Evolutionary conservation across 2,888 invertebrate species (phyloP).

Genomic region (Esperia sulphurella): DNA sequence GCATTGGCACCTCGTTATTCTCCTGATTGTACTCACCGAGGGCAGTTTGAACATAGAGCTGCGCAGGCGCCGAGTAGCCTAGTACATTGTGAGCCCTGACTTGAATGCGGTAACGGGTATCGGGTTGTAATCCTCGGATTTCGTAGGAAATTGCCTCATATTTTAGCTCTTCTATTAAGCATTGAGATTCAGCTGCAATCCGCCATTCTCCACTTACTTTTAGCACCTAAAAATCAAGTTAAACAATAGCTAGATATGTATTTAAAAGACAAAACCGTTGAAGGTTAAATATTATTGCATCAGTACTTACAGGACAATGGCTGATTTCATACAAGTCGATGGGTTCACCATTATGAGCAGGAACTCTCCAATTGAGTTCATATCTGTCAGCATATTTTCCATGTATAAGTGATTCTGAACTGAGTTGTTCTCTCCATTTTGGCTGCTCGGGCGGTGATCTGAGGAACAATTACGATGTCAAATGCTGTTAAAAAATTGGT

Average conservation of each 20-base stretch:
- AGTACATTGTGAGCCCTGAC: slow-evolving; percentile 91
- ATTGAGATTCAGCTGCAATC: slow-evolving; percentile 72
- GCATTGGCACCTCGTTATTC: slow-evolving; percentile 64
- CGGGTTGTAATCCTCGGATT: slow-evolving; percentile 84
- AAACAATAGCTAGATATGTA: background rate
- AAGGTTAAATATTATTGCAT: too few species aligned
- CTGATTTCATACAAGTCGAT: slow-evolving; percentile 90
- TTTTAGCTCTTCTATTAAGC: slow-evolving; percentile 80
- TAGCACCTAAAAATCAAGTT: slow-evolving; percentile 70
- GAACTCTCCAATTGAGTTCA: slow-evolving; percentile 90
- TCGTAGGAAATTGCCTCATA: slow-evolving; percentile 82
- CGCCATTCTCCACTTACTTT: slow-evolving; percentile 85
- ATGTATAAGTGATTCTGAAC: slow-evolving; percentile 64
- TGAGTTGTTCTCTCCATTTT: slow-evolving; percentile 67
- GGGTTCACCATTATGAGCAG: slow-evolving; percentile 93
- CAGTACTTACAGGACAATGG: slow-evolving; percentile 86
- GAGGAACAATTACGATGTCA: background rate
- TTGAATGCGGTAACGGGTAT: slow-evolving; percentile 91
- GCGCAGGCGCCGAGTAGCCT: slow-evolving; percentile 88
- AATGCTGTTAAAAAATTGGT: background rate
- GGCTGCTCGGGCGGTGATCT: slow-evolving; percentile 86
- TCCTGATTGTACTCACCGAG: slow-evolving; percentile 87
- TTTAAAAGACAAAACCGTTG: background rate
- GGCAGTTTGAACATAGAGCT: slow-evolving; percentile 90
- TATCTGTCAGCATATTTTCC: slow-evolving; percentile 86